A percentile compares a stretch with the other conserved stretches of the same genome.
These are phyloP conservation scores for Ormia ochracea DNA, from an alignment of 2,888 invertebrate genomes.

Conservation along the genomic window DNA sequence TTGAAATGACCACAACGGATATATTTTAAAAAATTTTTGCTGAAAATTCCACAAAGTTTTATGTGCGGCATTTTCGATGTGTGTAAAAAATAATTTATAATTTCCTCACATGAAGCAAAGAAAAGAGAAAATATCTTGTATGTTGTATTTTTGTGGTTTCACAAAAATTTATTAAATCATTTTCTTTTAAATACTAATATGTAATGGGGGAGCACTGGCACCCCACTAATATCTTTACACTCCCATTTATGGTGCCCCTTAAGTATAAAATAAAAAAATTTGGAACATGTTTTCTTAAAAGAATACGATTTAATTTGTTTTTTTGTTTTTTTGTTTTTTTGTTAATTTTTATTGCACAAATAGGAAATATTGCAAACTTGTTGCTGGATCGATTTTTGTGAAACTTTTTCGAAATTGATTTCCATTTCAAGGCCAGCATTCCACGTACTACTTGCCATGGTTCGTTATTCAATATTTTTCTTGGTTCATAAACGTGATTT, in stretches of 20 bases:
- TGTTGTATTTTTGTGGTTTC: background rate
- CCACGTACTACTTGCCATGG: background rate
- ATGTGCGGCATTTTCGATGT: background rate
- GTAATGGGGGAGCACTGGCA: background rate
- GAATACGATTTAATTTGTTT: no score
- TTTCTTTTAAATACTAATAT: background rate
- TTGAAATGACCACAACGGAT: constrained; percentile 6
- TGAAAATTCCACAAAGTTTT: background rate
- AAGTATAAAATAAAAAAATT: no score
- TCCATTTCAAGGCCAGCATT: constrained; percentile 29
- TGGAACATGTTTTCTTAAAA: no score
- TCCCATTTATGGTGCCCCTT: no score
- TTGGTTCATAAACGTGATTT: constrained; percentile 44
- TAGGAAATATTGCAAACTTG: background rate
- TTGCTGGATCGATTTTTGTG: background rate
- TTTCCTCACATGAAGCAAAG: constrained; percentile 2
- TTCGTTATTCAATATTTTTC: background rate
- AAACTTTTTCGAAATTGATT: background rate
- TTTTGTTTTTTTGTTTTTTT: no score
- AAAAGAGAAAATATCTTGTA: constrained; percentile 6
- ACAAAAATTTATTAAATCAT: no score
- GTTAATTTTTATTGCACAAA: no score
- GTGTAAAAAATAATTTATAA: background rate
- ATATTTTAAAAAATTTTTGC: background rate
- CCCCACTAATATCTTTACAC: no score